phyloP scores from a whole-genome alignment of 92 coral and sea anemone genomes.

The Paramuricea clavata region DNA sequence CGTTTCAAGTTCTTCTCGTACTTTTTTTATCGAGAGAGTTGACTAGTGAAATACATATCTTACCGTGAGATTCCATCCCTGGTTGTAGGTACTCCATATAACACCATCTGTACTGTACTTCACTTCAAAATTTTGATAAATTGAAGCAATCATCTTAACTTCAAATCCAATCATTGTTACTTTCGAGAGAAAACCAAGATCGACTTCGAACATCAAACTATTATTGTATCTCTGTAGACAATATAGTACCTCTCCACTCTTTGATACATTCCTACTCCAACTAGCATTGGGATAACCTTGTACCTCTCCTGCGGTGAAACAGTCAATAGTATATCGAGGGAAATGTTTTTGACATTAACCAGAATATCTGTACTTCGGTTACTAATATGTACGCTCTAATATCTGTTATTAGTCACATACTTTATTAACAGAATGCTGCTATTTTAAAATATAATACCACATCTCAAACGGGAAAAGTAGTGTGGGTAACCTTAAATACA shows the following conservation, averaged over 20 bases:
- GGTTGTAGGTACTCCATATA: constrained; percentile 1
- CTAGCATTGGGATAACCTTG: not conserved
- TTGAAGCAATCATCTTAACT: not conserved
- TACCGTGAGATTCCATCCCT: constrained; percentile 15
- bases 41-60: not conserved
- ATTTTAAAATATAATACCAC: too few species aligned
- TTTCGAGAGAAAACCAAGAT: constrained; percentile 11
- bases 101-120: constrained; percentile 17
- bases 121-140: not conserved
- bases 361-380: too few species aligned
- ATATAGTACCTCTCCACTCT: not conserved
- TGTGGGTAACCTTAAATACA: too few species aligned
- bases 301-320: not conserved
- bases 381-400: too few species aligned
- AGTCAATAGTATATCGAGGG: too few species aligned
- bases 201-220: not conserved
- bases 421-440: too few species aligned
- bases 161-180: constrained; percentile 22
- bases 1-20: too few species aligned
- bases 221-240: constrained; percentile 7
- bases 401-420: too few species aligned
- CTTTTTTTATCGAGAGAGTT: too few species aligned
- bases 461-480: too few species aligned
- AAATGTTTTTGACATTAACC: too few species aligned
- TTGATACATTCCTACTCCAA: not conserved